Conservation (phyloP, 2,888 invertebrate genomes). For the Zeuzera pyrina region DNA sequence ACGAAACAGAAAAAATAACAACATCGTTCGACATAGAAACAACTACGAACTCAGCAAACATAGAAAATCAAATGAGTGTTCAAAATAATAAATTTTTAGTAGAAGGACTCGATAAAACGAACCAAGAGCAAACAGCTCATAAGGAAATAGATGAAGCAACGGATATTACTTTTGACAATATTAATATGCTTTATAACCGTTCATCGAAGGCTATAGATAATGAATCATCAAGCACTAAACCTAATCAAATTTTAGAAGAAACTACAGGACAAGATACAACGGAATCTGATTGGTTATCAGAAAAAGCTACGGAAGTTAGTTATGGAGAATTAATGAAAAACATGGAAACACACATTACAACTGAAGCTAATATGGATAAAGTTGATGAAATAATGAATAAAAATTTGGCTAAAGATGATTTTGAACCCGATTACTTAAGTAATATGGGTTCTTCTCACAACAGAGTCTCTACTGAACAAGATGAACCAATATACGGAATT, state of each 20-base stretch:
- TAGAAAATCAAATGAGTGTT: slow-evolving; percentile 11
- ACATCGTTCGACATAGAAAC: slow-evolving; percentile 12
- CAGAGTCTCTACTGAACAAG: slow-evolving; percentile 35
- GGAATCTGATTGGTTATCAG: slow-evolving; percentile 49
- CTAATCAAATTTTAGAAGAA: slow-evolving; percentile 17
- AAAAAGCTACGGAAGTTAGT: slow-evolving; percentile 44
- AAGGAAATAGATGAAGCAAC: slow-evolving; percentile 34
- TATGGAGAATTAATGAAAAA: slow-evolving; percentile 41
- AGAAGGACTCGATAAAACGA: slow-evolving; percentile 21
- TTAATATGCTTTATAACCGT: slow-evolving; percentile 46
- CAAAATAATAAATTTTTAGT: slow-evolving; percentile 32
- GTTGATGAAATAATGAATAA: slow-evolving; percentile 39
- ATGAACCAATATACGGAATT: slow-evolving; percentile 45
- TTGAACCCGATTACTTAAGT: slow-evolving; percentile 56
- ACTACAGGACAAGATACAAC: slow-evolving; percentile 14
- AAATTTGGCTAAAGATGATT: slow-evolving; percentile 42
- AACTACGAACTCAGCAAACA: slow-evolving; percentile 16
- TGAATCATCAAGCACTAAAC: slow-evolving; percentile 9
- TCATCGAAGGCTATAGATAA: slow-evolving; percentile 48
- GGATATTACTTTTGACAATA: slow-evolving; percentile 50
- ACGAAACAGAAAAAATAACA: slow-evolving; percentile 10
- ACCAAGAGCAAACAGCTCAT: slow-evolving; percentile 11
- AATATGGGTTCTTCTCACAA: slow-evolving; percentile 33
- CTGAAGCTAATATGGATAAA: slow-evolving; percentile 32
- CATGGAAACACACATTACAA: slow-evolving; percentile 34